Evolutionary conservation across 2,113 vertebrate species (phyloP).

Genomic region (Sclerurus mexicanus): DNA sequence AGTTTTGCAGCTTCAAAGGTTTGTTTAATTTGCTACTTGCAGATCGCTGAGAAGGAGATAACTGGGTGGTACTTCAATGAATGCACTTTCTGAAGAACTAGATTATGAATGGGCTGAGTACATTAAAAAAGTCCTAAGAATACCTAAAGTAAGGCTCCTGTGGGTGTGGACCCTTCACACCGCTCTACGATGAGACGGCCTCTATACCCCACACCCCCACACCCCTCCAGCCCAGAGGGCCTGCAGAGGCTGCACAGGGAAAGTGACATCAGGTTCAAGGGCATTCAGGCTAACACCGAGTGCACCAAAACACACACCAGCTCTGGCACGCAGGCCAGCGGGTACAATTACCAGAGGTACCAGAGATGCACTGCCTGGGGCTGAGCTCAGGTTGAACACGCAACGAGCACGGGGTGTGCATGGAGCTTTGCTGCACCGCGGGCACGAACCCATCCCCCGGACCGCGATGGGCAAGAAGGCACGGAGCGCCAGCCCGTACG

Average conservation of each 20-base stretch:
- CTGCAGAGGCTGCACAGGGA: background rate
- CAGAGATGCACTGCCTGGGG: fast-evolving
- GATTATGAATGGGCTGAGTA: background rate
- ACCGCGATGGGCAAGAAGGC: background rate
- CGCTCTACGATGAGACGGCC: fast-evolving
- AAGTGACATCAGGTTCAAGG: background rate
- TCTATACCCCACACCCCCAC: fast-evolving
- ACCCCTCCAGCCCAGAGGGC: background rate
- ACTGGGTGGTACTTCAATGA: background rate
- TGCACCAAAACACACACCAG: background rate
- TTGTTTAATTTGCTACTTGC: background rate
- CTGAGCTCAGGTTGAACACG: fast-evolving
- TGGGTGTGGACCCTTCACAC: background rate
- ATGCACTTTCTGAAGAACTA: background rate
- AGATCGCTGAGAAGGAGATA: background rate
- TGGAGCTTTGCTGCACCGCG: fast-evolving
- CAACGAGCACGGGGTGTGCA: fast-evolving
- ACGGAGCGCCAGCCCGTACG: background rate
- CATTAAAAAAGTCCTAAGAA: background rate
- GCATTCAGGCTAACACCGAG: background rate
- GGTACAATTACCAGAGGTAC: fast-evolving
- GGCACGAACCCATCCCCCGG: background rate
- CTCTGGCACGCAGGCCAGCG: fast-evolving
- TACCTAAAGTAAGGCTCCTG: background rate
- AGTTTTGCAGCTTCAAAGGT: background rate